Evolutionary conservation across 1,140 invertebrate genomes (phyloP), one percentile per base, ranked within the genome.

Genomic region (Acromyrmex charruanus): DNA sequence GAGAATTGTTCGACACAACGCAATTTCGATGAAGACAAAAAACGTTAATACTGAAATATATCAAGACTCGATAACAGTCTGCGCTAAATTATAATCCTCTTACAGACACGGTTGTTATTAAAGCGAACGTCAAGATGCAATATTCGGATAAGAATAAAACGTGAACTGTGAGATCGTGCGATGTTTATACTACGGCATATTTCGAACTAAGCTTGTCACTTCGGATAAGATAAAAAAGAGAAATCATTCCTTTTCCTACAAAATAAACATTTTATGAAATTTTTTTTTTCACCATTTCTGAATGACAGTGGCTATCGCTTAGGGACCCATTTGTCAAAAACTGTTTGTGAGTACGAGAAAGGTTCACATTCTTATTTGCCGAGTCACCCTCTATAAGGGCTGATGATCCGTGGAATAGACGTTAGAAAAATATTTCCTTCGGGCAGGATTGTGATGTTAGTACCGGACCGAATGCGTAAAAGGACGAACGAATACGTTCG

Each of bases 281-380:
- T 31, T 65, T 63, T 77, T 49, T 71, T 88, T 85, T 28, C 14
- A 28, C 65, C 35, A 72, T 69, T 35, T 75, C 75, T 85, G 21
- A 66, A 18, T 55, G 61, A 74, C 77, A 75, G 81, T 31, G 69
- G 63, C 3, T 44, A 65, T 91, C 87, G 81, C 79, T 90, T 87
- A 88, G 84, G 85, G 77, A 2, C 61, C 82, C 91, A 89, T 92
- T 93, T 93, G 92, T 93, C 90, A 90, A 77, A 87, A 77, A 89
- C 71, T 87, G 81, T 92, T 92, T 91, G 82, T 87, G 80, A 81
- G 49, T 25, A 25, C 53, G 14, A 59, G 79, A 86, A 82, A 77
- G 84, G 69, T 88, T 65, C 28, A 21, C 18, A 21, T 55, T 55
- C 61, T 61, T 72, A 44, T 18, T 88, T 91, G 90, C 77, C 85